Evolutionary conservation across 2,797 vertebrate species (phyloP), one percentile per base, ranked within the genome.

Genomic region (Pantherophis vulpinus): DNA sequence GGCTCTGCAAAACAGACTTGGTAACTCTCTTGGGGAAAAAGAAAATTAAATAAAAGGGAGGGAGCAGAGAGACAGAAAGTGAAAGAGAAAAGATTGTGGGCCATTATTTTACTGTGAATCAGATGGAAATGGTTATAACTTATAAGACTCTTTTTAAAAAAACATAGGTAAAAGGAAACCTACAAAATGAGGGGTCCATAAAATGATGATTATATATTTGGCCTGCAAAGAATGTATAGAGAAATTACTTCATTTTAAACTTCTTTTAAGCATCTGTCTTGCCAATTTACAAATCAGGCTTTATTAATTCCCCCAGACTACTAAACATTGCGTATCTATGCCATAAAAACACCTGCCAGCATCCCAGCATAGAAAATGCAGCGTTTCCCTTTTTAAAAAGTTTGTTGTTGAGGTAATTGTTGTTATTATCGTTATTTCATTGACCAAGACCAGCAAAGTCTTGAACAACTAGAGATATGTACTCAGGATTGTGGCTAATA

Each of bases 61-160:
- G 6, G 2, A 25, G 4, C 11, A 60, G 7, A 60, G 61, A 29
- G 61, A 2, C 3, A 12, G 42, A 20, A 88, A 13, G 4, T 0
- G 0, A 47, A n/a, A 61, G 18, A 63, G 32, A 61, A 25, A 59
- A 61, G 56, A 42, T 32, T 29, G 9, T 56, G 10, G 29, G 9
- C 58, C 2, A 37, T 23, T 37, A 6, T 86, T 86, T 79, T 12
- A 54, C 29, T 90, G 27, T 66, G 18, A 37, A 18, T 60, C 9
- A 1, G 47, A 18, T 42, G 59, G 23, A 16, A 70, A 12, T 23
- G 14, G 4, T 61, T 7, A 5, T 0, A 37, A 54, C 1, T 61
- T 7, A 5, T 0, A 37, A 54, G 5, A 23, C 61, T 47, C 12
- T 29, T 3, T 61, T 61, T 63, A 4, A 2, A n/a, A 54, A 54